phyloP scores from a whole-genome alignment of 2,888 invertebrate species.

The Eupithecia exiguata region DNA sequence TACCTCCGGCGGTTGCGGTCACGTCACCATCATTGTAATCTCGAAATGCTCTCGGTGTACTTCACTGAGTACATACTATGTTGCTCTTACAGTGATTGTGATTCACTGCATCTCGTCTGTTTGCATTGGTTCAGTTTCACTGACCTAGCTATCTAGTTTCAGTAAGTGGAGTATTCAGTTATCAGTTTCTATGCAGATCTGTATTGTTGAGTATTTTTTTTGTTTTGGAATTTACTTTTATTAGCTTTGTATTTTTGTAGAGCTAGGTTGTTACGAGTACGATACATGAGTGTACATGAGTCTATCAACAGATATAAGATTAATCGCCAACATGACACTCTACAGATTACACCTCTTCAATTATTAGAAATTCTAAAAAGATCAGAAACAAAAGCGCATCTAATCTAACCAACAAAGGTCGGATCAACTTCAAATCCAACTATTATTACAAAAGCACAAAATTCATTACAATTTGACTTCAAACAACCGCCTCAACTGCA shows the following conservation, averaged over 20 bases:
- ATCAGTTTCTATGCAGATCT: neutral
- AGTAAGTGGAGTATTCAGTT: neutral
- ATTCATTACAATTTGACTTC: slow-evolving; percentile 20
- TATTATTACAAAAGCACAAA: slow-evolving; percentile 24
- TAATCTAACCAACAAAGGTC: slow-evolving; percentile 21
- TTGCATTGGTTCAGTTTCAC: neutral
- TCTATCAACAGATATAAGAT: neutral
- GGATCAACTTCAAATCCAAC: slow-evolving; percentile 26
- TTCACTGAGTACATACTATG: neutral
- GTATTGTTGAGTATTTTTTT: neutral
- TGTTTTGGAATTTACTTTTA: neutral
- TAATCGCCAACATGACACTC: neutral
- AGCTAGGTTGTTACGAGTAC: too few species aligned
- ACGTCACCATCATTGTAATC: neutral
- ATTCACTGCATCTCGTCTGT: neutral
- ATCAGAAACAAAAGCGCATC: slow-evolving; percentile 22
- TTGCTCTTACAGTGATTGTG: neutral
- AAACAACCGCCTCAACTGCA: neutral
- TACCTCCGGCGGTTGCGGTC: neutral
- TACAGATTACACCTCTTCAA: neutral
- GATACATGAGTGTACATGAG: neutral
- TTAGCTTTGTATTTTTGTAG: too few species aligned
- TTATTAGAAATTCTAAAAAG: neutral
- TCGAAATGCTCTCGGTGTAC: neutral
- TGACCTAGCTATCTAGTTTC: neutral